These are phyloP conservation scores for Polymixis lichenea DNA, from an alignment of 2,888 invertebrate species.

Conservation along the genomic window DNA sequence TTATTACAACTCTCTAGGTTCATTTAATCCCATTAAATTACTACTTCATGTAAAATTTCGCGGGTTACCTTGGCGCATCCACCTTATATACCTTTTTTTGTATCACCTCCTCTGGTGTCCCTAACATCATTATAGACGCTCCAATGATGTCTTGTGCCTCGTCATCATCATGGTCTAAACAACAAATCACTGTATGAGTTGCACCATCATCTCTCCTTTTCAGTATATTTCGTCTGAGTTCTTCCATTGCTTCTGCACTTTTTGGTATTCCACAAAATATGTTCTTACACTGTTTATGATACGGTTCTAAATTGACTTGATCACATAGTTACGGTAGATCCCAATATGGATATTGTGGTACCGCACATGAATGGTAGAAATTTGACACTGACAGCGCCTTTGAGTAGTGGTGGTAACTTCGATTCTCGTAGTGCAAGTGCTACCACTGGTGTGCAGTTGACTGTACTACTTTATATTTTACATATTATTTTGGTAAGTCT, in stretches of 20 bases:
- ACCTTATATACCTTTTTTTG: conserved; percentile 13
- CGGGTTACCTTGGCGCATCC: too few relatives aligned
- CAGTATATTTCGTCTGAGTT: conserved; percentile 55
- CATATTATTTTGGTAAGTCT: neutral
- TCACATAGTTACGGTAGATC: neutral
- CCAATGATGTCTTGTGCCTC: conserved; percentile 29
- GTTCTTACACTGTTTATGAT: neutral
- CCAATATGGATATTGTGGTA: neutral
- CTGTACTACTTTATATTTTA: neutral
- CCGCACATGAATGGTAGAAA: neutral
- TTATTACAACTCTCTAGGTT: too few relatives aligned
- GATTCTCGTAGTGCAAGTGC: neutral
- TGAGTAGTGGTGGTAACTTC: neutral
- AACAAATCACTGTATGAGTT: conserved; percentile 66
- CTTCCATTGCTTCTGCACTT: conserved; percentile 62
- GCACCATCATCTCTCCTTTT: conserved; percentile 48
- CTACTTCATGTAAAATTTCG: too few relatives aligned
- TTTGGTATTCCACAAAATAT: conserved; percentile 3
- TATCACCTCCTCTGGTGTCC: conserved; percentile 9
- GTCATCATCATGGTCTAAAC: conserved; percentile 65
- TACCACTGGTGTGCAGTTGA: too few relatives aligned
- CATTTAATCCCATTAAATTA: too few relatives aligned
- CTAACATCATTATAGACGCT: conserved; percentile 31
- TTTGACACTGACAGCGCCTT: neutral
- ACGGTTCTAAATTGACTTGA: neutral